Conservation (phyloP, 2,113 vertebrate genomes). For the Silurus glanis region DNA sequence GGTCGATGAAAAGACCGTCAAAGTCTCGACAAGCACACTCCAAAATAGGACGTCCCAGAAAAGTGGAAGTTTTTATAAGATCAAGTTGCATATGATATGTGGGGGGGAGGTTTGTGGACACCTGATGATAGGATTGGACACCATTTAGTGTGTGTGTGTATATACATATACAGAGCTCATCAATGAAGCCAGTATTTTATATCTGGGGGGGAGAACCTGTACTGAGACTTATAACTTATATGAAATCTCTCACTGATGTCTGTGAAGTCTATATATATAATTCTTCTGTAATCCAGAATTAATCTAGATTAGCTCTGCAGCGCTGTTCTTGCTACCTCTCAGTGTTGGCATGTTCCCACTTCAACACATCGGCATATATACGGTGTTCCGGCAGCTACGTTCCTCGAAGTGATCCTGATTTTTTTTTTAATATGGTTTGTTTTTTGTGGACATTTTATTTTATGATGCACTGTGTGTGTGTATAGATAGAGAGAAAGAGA, state of each 20-base stretch:
- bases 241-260: not conserved
- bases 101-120: too few relatives aligned
- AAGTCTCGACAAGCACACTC: too few relatives aligned
- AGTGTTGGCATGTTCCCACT: not conserved
- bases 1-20: too few relatives aligned
- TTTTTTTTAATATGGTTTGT: not conserved
- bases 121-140: too few relatives aligned
- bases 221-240: not conserved
- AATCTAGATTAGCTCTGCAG: not conserved
- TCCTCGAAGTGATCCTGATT: not conserved
- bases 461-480: too few relatives aligned
- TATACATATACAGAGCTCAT: not conserved
- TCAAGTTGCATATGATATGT: too few relatives aligned
- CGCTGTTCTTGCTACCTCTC: not conserved
- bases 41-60: too few relatives aligned
- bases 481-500: too few relatives aligned
- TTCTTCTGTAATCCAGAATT: not conserved
- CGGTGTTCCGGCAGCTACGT: not conserved
- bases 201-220: not conserved
- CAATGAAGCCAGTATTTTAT: not conserved
- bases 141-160: not conserved
- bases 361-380: not conserved
- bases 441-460: too few relatives aligned
- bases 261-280: not conserved
- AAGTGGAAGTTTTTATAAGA: too few relatives aligned